Percentiles rank a stretch among this genome's conserved stretches.
Conservation (phyloP, 2,797 vertebrate genomes). For the Anguilla megastoma region DNA sequence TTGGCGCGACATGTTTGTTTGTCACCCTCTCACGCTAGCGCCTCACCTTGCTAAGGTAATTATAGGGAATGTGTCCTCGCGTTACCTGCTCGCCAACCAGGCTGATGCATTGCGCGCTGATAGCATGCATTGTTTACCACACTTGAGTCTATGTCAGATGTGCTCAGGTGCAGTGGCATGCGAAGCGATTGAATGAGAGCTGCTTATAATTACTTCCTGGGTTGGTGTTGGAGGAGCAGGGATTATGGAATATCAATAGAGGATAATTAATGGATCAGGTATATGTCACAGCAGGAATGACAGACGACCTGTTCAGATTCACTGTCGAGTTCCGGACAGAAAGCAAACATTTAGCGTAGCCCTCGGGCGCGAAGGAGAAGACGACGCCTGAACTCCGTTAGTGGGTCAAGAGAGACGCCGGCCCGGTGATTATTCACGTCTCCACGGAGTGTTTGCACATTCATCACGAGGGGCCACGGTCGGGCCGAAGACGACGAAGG, state of each 20-base stretch:
- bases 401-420: neutral
- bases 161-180: neutral
- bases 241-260: conserved; percentile 45
- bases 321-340: neutral
- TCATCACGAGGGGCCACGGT: neutral
- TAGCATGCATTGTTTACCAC: neutral
- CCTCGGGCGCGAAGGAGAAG: neutral
- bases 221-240: conserved; percentile 18
- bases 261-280: conserved; percentile 41
- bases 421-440: neutral
- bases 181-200: neutral
- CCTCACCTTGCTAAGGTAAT: neutral
- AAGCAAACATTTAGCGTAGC: neutral
- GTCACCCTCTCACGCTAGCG: neutral
- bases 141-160: neutral
- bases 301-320: conserved; percentile 38
- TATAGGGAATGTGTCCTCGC: neutral
- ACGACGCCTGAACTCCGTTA: neutral
- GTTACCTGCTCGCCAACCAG: neutral
- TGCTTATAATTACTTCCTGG: conserved; percentile 18
- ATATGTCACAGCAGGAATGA: conserved; percentile 37
- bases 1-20: neutral
- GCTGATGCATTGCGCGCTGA: neutral
- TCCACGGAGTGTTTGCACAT: neutral
- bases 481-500: neutral